These are phyloP conservation scores for Burhinus oedicnemus DNA, from an alignment of 2,113 vertebrate species.

Conservation along the genomic window DNA sequence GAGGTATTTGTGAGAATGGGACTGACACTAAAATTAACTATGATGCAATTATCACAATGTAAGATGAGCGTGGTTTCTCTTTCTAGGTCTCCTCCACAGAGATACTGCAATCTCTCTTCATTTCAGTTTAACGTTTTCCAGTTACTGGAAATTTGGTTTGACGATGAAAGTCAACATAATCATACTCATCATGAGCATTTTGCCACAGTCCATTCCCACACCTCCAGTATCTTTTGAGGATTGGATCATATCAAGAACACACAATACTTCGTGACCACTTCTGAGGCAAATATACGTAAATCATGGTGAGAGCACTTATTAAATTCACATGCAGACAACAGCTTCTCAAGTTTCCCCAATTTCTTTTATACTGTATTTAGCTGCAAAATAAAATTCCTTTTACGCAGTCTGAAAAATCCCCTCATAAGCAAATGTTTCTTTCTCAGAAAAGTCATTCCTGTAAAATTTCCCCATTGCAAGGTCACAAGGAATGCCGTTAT, in stretches of 20 bases:
- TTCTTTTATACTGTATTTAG: not conserved
- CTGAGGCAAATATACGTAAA: not conserved
- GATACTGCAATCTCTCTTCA: not conserved
- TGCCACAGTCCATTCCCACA: not conserved
- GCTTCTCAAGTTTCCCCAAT: not conserved
- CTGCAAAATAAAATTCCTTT: not conserved
- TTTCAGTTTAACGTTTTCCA: not conserved
- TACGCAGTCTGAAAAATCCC: not conserved
- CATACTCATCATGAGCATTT: not conserved
- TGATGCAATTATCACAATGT: not conserved
- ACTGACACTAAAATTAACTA: not conserved
- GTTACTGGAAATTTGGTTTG: not conserved
- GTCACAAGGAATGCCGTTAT: rapidly evolving
- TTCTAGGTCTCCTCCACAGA: not conserved
- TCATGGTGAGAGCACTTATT: not conserved
- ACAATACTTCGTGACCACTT: not conserved
- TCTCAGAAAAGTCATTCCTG: not conserved
- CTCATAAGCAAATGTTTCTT: not conserved
- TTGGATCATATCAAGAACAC: not conserved
- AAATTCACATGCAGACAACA: not conserved
- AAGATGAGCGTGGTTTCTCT: not conserved
- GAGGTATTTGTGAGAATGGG: not conserved
- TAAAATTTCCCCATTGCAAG: not conserved
- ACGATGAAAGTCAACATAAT: not conserved
- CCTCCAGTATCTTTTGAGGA: not conserved